Evolutionary conservation across 2,888 invertebrate species (phyloP).

Genomic region (Imbricaverruca yamaguchii): DNA sequence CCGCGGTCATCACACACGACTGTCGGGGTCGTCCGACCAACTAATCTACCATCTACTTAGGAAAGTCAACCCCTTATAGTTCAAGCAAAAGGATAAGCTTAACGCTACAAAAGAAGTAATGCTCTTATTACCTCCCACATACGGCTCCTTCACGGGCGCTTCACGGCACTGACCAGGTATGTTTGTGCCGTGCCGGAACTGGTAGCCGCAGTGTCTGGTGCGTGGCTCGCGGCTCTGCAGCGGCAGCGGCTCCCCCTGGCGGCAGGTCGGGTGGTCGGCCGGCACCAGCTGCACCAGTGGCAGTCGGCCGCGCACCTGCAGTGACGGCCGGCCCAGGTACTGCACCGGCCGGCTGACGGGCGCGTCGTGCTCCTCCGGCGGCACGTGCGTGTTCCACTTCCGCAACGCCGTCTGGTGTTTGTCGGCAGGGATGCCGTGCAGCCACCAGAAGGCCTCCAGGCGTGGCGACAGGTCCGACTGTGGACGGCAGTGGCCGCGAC

Average conservation of each 20-base stretch:
- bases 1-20: neutral
- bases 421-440: neutral
- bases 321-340: neutral
- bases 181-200: conserved; percentile 14
- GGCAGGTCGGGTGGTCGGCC: neutral
- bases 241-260: neutral
- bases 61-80: too few relatives aligned
- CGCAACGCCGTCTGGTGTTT: neutral
- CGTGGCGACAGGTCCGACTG: conserved; percentile 8
- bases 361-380: neutral
- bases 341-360: neutral
- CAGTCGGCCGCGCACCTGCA: neutral
- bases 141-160: too few relatives aligned
- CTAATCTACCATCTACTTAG: too few relatives aligned
- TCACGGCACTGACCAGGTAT: neutral
- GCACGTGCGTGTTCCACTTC: neutral
- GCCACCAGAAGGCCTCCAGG: conserved; percentile 13
- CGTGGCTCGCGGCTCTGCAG: neutral
- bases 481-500: too few relatives aligned
- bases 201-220: neutral
- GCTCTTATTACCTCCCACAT: too few relatives aligned
- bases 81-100: too few relatives aligned
- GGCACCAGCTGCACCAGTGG: conserved; percentile 1
- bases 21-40: neutral
- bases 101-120: too few relatives aligned